These are phyloP conservation scores for Isaurus tuberculatus DNA, from an alignment of 92 coral and sea anemone species.

Conservation along the genomic window DNA sequence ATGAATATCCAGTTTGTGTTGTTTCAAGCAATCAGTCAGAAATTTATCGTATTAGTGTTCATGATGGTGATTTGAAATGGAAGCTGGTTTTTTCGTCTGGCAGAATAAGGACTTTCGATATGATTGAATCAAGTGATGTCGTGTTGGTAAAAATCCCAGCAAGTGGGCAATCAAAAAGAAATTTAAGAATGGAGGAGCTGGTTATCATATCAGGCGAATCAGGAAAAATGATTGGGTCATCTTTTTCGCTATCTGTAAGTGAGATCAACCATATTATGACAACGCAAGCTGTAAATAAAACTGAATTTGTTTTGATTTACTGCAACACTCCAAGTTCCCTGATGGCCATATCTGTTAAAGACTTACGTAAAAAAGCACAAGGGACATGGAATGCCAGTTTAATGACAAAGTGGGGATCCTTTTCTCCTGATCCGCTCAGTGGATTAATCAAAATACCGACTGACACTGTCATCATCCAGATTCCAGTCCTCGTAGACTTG, in stretches of 20 bases:
- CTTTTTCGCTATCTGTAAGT: slow-evolving; percentile 39
- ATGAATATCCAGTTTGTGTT: background rate
- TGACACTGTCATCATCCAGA: slow-evolving; percentile 42
- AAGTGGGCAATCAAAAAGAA: background rate
- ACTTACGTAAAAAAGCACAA: slow-evolving; percentile 52
- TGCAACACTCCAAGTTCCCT: slow-evolving; percentile 53
- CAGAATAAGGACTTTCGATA: slow-evolving; percentile 53
- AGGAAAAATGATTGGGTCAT: slow-evolving; percentile 66
- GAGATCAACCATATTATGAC: slow-evolving; percentile 50
- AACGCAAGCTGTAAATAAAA: slow-evolving; percentile 41
- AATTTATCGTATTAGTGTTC: background rate
- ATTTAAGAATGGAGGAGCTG: slow-evolving; percentile 7
- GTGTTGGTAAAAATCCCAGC: slow-evolving; percentile 38
- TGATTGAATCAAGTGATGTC: slow-evolving; percentile 63
- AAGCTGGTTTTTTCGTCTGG: slow-evolving; percentile 34
- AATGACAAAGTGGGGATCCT: slow-evolving; percentile 70
- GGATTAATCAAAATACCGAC: slow-evolving; percentile 70
- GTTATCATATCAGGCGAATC: slow-evolving; percentile 70
- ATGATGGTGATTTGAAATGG: slow-evolving; percentile 70
- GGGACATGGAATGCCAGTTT: slow-evolving; percentile 26
- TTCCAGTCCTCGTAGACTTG: slow-evolving; percentile 70
- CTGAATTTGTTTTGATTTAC: slow-evolving; percentile 69
- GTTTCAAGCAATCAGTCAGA: slow-evolving; percentile 7
- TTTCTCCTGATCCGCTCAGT: slow-evolving; percentile 49
- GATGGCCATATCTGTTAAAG: slow-evolving; percentile 65